Conservation (phyloP, 2,888 invertebrate genomes). For the Heliconius ethilla region DNA sequence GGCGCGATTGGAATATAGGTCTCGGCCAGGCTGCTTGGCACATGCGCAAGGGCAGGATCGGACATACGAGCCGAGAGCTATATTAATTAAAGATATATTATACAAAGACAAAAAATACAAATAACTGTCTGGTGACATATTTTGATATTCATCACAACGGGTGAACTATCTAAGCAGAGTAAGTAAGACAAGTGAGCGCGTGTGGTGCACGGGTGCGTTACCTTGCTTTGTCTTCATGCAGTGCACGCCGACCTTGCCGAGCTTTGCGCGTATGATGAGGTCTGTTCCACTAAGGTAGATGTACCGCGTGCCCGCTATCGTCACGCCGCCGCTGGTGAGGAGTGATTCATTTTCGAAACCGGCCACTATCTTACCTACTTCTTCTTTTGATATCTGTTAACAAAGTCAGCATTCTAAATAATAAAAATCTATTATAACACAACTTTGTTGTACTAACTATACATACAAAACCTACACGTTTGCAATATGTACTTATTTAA, state of each 20-base stretch:
- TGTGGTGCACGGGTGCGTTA: conserved; percentile 55
- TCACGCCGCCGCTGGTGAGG: conserved; percentile 94
- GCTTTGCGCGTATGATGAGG: conserved; percentile 95
- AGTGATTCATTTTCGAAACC: conserved; percentile 95
- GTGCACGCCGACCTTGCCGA: conserved; percentile 96
- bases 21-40: conserved; percentile 30
- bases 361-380: conserved; percentile 93
- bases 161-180: background rate
- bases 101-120: background rate
- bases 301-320: conserved; percentile 95
- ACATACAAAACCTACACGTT: background rate
- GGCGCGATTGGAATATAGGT: conserved; percentile 19
- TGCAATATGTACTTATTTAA: background rate
- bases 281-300: conserved; percentile 97
- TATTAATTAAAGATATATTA: background rate
- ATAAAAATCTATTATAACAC: background rate
- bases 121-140: background rate
- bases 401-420: conserved; percentile 47
- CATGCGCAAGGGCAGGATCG: conserved; percentile 22
- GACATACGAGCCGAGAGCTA: background rate
- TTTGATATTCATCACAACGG: background rate
- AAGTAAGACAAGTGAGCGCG: no score
- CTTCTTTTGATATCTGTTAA: conserved; percentile 94
- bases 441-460: background rate
- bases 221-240: conserved; percentile 98